These are phyloP conservation scores for Polyodon spathula DNA, from an alignment of 2,113 vertebrate genomes.

Conservation along the genomic window DNA sequence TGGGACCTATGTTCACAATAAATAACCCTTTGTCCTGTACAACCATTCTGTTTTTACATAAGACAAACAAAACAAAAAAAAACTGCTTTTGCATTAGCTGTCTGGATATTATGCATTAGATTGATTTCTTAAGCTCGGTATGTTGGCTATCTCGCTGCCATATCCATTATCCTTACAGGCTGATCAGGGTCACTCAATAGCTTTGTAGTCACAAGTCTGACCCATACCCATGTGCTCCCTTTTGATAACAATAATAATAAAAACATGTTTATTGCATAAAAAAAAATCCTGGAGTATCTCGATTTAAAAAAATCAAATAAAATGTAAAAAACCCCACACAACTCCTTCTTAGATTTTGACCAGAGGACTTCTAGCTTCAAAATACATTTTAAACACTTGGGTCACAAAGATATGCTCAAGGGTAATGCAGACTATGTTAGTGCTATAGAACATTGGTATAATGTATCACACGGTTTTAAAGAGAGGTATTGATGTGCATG, in stretches of 20 bases:
- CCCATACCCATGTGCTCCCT: slow-evolving; percentile 1
- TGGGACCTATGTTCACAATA: background rate
- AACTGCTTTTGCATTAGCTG: background rate
- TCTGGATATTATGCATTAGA: slow-evolving; percentile 4
- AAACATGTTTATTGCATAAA: background rate
- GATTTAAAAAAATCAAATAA: too few relatives aligned
- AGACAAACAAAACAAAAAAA: background rate
- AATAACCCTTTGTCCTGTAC: background rate
- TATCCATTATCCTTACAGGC: slow-evolving; percentile 18
- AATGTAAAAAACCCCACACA: too few relatives aligned
- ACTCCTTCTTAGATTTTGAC: too few relatives aligned
- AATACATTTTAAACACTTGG: background rate
- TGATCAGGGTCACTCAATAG: background rate
- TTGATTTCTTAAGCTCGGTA: background rate
- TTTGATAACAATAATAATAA: slow-evolving; percentile 2
- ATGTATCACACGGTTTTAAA: slow-evolving; percentile 5
- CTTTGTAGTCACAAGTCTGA: slow-evolving; percentile 8
- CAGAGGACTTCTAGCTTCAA: too few relatives aligned
- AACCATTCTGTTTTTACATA: background rate
- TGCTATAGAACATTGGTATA: background rate
- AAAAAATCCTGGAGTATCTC: background rate
- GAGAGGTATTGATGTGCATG: background rate
- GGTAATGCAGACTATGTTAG: background rate
- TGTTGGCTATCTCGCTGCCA: background rate
- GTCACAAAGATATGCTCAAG: background rate